Evolutionary conservation across 2,888 invertebrate species (phyloP), one percentile per base, ranked within the genome.

Genomic region (Koerneria pararmatus): DNA sequence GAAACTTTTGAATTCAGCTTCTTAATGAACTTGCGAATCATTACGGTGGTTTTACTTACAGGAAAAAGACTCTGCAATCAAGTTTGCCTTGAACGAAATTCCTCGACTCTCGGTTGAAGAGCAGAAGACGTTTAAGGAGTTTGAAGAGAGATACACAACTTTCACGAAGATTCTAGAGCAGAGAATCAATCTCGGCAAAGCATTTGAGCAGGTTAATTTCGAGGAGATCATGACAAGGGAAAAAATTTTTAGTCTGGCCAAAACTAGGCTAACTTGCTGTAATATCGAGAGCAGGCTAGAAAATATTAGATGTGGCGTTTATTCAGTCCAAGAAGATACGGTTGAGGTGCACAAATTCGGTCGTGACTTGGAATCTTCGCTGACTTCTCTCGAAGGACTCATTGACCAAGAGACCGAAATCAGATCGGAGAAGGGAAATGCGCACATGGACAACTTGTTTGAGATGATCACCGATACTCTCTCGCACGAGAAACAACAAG

Each of bases 381-480:
- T 81, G 60, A 72, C 77, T 67, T 74, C 79, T 31, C 66, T 81
- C 8, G 70, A 71, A 54, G 67, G 72, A 19, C 70, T 82, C 22
- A 60, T 81, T 3, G 72, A 76, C 65, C 77, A 78, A 49, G 73
- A 72, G 57, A 76, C 71, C 27, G 29, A 37, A n/a, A 46, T 15
- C 15, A 46, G 46, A 46, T 62, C 62, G 11, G 62, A 62, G 6
- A 32, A 37, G 29, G 62, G 62, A 34, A 24, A 53, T 19, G 27
- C 34, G 11, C 80, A 82, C 60, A 78, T 81, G 73, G 67, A 68
- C 53, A 79, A 82, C 66, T 74, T 80, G 15, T 77, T 82, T 68
- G 74, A 78, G 48, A 76, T 77, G 74, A 74, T 80, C 63, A 72
- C 78, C 31, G 77, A 76, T 35, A 77, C 81, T 11, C 69, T 81